Evolutionary conservation across 2,113 vertebrate species (phyloP).

Genomic region (Pedionomus torquatus): DNA sequence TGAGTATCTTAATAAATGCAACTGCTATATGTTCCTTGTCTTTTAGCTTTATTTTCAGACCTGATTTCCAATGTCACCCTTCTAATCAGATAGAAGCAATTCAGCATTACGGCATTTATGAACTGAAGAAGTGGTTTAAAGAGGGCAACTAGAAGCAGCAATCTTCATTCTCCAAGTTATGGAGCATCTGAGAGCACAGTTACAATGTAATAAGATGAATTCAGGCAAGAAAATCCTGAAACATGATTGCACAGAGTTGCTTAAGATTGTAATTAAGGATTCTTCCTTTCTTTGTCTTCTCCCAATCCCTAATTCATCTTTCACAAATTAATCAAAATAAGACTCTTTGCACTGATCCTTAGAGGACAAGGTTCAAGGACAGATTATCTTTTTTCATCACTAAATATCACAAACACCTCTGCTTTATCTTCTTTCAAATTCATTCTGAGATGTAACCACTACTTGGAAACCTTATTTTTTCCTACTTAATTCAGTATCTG

Average conservation of each 20-base stretch:
- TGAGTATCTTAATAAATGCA: neutral
- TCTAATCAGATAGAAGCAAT: neutral
- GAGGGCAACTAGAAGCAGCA: constrained; percentile 3
- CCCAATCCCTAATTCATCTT: constrained; percentile 32
- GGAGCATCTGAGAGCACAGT: neutral
- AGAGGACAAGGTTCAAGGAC: constrained; percentile 28
- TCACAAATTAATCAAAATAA: constrained; percentile 57
- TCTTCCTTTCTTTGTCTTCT: constrained; percentile 25
- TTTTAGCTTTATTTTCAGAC: neutral
- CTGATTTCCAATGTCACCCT: neutral
- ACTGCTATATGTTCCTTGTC: neutral
- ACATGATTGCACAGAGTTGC: constrained; percentile 45
- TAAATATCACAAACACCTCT: constrained; percentile 2
- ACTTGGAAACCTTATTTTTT: neutral
- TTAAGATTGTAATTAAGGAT: constrained; percentile 52
- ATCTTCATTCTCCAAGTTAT: neutral
- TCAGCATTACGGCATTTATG: constrained; percentile 13
- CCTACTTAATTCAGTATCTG: neutral
- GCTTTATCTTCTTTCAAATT: constrained; percentile 11
- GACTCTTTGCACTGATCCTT: constrained; percentile 32
- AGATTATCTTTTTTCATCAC: constrained; percentile 1
- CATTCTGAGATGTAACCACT: neutral
- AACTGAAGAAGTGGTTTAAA: constrained; percentile 29
- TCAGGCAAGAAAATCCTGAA: constrained; percentile 56
- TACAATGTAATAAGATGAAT: constrained; percentile 50